Conservation (phyloP, 1,140 invertebrate genomes). For the Tenebrio molitor region DNA sequence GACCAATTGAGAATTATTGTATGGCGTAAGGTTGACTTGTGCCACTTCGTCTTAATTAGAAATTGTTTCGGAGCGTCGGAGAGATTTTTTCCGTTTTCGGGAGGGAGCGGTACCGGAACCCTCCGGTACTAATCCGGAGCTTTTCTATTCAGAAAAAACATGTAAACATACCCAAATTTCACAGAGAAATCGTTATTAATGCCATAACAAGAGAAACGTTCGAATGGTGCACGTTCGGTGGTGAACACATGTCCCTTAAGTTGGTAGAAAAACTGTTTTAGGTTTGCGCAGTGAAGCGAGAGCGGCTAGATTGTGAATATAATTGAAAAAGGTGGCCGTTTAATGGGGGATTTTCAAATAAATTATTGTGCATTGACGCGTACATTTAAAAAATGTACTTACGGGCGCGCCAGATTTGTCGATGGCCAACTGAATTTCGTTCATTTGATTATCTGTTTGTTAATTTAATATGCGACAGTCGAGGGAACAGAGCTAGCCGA, state of each 20-base stretch:
- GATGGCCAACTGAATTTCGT: too few species aligned
- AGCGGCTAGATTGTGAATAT: slow-evolving; percentile 65
- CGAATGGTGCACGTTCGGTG: slow-evolving; percentile 21
- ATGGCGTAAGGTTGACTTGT: slow-evolving; percentile 18
- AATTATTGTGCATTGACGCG: slow-evolving; percentile 65
- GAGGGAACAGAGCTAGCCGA: background rate
- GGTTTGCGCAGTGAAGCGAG: slow-evolving; percentile 63
- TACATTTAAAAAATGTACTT: slow-evolving; percentile 53
- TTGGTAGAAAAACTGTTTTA: slow-evolving; percentile 62
- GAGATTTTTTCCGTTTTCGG: background rate
- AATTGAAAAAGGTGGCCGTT: slow-evolving; percentile 65
- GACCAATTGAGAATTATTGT: slow-evolving; percentile 21
- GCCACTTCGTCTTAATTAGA: slow-evolving; percentile 22
- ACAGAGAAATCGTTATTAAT: slow-evolving; percentile 49
- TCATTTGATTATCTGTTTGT: too few species aligned
- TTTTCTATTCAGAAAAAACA: slow-evolving; percentile 35
- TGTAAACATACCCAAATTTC: slow-evolving; percentile 54
- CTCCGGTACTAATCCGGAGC: slow-evolving; percentile 9
- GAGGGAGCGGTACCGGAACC: too few species aligned
- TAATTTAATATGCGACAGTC: too few species aligned
- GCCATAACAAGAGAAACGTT: slow-evolving; percentile 38
- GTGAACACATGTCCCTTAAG: slow-evolving; percentile 62
- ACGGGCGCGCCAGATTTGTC: background rate
- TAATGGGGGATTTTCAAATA: slow-evolving; percentile 61
- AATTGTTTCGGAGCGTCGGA: slow-evolving; percentile 13